phyloP scores from a whole-genome alignment of 2,113 vertebrate genomes.

The Clinocottus analis region DNA sequence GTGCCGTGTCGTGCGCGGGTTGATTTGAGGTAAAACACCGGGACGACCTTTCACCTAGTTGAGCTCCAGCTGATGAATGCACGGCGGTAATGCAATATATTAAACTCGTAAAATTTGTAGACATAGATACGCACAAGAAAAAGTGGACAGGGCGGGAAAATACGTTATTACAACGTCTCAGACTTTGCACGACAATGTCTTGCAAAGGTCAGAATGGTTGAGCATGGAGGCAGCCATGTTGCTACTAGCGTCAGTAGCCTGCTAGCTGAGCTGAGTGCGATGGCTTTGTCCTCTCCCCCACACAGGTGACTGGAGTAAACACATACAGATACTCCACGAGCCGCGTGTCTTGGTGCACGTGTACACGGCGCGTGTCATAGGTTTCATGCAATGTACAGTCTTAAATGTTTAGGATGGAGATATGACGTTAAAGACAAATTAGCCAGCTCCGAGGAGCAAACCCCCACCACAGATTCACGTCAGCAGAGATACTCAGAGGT shows the following conservation, averaged over 20 bases:
- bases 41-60: slow-evolving; percentile 84
- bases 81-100: accelerated
- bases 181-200: slow-evolving; percentile 61
- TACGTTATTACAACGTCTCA: accelerated
- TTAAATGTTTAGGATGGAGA: not conserved
- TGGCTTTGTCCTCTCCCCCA: slow-evolving; percentile 64
- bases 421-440: not conserved
- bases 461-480: not conserved
- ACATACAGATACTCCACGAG: not conserved
- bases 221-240: slow-evolving; percentile 86
- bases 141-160: accelerated
- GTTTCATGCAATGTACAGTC: not conserved
- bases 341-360: slow-evolving; percentile 1
- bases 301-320: not conserved
- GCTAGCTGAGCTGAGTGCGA: slow-evolving; percentile 35
- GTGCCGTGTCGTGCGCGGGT: not conserved
- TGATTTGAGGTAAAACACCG: slow-evolving; percentile 4
- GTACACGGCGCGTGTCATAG: accelerated
- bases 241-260: slow-evolving; percentile 58
- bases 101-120: not conserved
- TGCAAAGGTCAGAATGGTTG: slow-evolving; percentile 87
- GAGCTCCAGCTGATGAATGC: not conserved
- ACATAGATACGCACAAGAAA: accelerated
- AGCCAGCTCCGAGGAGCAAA: not conserved
- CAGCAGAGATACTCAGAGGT: no score